Conservation (phyloP, 1,140 invertebrate genomes). For the Drosophila varians region DNA sequence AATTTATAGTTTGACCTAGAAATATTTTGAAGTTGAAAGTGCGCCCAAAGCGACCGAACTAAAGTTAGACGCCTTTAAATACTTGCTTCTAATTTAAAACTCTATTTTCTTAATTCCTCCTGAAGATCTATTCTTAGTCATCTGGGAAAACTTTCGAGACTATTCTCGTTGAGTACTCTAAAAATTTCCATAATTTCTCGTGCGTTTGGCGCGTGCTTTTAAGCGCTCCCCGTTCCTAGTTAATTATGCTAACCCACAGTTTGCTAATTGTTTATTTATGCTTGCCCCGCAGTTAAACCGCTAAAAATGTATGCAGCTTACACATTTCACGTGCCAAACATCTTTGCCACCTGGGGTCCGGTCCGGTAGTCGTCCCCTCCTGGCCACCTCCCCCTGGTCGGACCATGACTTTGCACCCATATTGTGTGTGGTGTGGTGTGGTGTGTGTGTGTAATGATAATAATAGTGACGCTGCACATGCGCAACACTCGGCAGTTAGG, state of each 20-base stretch:
- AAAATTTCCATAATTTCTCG: constrained; percentile 18
- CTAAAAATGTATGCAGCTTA: constrained; percentile 57
- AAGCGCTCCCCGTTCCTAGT: constrained; percentile 1
- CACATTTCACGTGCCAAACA: constrained; percentile 76
- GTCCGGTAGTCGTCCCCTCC: neutral
- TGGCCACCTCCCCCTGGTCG: constrained; percentile 5
- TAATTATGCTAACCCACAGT: constrained; percentile 43
- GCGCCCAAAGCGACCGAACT: too few species aligned
- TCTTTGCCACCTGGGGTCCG: constrained; percentile 12
- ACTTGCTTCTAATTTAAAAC: neutral
- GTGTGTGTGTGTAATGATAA: constrained; percentile 67
- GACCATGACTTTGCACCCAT: constrained; percentile 69
- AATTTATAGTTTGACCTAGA: constrained; percentile 77
- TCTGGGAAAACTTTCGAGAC: neutral
- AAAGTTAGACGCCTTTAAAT: constrained; percentile 10
- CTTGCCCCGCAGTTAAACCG: constrained; percentile 51
- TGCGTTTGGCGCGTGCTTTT: constrained; percentile 41
- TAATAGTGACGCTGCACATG: constrained; percentile 81
- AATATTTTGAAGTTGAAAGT: constrained; percentile 68
- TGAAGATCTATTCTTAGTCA: constrained; percentile 18
- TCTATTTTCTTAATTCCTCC: neutral
- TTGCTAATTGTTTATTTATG: constrained; percentile 52
- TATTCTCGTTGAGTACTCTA: neutral
- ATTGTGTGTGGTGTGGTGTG: too few species aligned
- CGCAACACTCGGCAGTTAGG: constrained; percentile 67